phyloP scores from a whole-genome alignment of 2,797 vertebrate genomes.

The Helarctos malayanus region DNA sequence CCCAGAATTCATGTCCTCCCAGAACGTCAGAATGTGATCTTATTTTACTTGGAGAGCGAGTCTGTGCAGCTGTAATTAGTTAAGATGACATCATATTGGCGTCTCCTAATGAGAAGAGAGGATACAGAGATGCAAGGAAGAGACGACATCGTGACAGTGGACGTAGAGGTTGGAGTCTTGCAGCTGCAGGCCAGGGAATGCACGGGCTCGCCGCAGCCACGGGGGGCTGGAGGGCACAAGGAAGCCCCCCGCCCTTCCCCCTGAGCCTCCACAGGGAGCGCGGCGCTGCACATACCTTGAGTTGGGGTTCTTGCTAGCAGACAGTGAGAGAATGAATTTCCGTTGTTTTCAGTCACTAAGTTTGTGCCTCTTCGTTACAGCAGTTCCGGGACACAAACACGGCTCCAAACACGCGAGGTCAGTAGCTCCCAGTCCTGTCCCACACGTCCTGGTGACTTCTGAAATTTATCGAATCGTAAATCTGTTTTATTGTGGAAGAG shows the following conservation, averaged over 20 bases:
- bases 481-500: background rate
- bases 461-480: fast-evolving
- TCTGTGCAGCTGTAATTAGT: too few relatives aligned
- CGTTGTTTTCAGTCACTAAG: background rate
- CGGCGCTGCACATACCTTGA: fast-evolving
- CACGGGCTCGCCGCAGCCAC: too few relatives aligned
- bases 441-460: fast-evolving
- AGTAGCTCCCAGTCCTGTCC: fast-evolving
- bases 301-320: too few relatives aligned
- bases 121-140: too few relatives aligned
- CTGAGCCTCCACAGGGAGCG: fast-evolving
- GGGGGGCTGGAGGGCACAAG: background rate
- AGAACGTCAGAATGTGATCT: background rate
- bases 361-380: background rate
- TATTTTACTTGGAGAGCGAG: background rate
- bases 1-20: background rate
- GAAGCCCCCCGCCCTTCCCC: fast-evolving
- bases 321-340: fast-evolving
- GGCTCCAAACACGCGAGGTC: fast-evolving
- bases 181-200: fast-evolving
- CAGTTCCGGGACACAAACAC: background rate
- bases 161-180: background rate
- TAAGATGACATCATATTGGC: background rate
- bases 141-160: fast-evolving
- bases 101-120: too few relatives aligned